Conservation (phyloP, 1,140 invertebrate species). For the Meloidogyne floridensis region DNA sequence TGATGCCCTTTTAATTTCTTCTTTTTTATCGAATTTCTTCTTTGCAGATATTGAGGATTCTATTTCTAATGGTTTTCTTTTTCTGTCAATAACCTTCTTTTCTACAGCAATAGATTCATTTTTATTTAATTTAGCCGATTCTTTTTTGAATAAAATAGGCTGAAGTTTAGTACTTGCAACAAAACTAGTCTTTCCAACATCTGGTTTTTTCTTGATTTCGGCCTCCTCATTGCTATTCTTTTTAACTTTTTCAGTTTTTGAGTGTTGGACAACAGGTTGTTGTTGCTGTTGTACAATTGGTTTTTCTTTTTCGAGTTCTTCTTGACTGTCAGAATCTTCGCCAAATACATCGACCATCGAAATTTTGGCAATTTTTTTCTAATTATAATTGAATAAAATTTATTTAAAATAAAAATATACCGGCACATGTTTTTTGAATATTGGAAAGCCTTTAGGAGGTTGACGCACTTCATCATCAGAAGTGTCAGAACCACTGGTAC, state of each 20-base stretch:
- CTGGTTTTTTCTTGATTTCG: background rate
- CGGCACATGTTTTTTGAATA: slow-evolving; percentile 16
- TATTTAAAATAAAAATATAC: background rate
- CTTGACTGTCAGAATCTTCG: slow-evolving; percentile 23
- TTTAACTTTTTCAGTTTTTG: background rate
- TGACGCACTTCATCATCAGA: background rate
- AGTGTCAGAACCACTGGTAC: background rate
- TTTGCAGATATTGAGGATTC: background rate
- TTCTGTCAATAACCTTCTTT: background rate
- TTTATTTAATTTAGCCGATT: background rate
- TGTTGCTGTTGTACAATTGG: background rate
- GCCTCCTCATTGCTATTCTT: background rate
- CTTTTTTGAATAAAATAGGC: background rate
- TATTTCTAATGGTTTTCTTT: background rate
- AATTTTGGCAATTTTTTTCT: slow-evolving; percentile 29
- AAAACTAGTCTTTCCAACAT: background rate
- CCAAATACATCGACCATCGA: slow-evolving; percentile 43
- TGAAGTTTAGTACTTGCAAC: background rate
- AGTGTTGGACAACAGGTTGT: background rate
- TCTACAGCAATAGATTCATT: background rate
- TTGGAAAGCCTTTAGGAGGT: background rate
- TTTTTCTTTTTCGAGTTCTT: slow-evolving; percentile 16
- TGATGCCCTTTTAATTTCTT: background rate
- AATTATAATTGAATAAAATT: slow-evolving; percentile 13
- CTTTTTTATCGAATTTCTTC: slow-evolving; percentile 5